phyloP scores from a whole-genome alignment of 1,140 invertebrate species.

The Hyles euphorbiae region DNA sequence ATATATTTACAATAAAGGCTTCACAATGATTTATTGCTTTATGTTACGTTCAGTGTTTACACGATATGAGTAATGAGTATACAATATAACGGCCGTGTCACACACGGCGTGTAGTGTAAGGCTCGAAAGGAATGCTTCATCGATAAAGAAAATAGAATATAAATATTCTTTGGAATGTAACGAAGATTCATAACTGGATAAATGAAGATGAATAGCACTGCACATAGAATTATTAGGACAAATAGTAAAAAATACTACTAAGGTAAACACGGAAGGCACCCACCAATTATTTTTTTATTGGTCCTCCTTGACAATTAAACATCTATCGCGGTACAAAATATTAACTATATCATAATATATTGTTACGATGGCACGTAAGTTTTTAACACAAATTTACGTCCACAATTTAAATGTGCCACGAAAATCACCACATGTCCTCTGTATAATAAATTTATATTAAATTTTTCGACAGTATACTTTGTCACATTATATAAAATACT shows the following conservation, averaged over 20 bases:
- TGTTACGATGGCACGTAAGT: constrained; percentile 30
- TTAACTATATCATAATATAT: constrained; percentile 11
- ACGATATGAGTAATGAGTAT: too few relatives aligned
- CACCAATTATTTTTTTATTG: constrained; percentile 37
- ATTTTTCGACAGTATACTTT: not conserved
- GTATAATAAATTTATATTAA: not conserved
- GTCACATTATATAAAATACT: not conserved
- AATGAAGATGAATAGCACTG: not conserved
- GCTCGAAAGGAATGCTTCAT: constrained; percentile 54
- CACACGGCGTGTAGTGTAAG: not conserved
- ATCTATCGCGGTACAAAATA: constrained; percentile 24
- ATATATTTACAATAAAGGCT: constrained; percentile 53
- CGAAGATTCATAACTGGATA: constrained; percentile 45
- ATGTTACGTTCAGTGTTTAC: constrained; percentile 12
- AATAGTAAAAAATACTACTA: constrained; percentile 39
- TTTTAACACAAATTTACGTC: constrained; percentile 18
- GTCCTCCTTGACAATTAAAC: constrained; percentile 43
- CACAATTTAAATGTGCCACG: constrained; percentile 15
- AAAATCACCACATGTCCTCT: not conserved
- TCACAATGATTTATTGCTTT: constrained; percentile 62
- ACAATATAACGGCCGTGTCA: constrained; percentile 1
- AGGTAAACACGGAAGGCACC: constrained; percentile 55
- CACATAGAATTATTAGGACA: constrained; percentile 27
- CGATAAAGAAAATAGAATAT: constrained; percentile 39
- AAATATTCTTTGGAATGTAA: constrained; percentile 69